Base-by-base conservation (phyloP, 2,113 vertebrate genomes). In the Campylorhamphus procurvoides region DNA sequence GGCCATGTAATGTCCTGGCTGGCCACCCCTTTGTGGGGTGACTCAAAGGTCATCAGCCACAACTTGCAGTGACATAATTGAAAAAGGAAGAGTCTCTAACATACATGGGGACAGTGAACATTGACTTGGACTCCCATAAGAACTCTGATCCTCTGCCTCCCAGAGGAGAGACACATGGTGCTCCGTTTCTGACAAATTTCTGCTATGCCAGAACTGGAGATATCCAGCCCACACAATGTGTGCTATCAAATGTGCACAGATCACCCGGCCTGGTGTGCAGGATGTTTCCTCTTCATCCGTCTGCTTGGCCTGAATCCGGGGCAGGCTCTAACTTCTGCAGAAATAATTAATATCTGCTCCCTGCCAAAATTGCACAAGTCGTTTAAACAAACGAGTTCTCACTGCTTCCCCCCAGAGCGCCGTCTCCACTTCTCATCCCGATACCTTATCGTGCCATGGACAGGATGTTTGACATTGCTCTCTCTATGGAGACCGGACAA, bases 401-500 rank as follows among this genome's bases (percentile, higher is more conserved):
- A 71, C 68, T 97, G 73, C 90, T 64, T 88, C 28, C 90, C 84
- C 49, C 46, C 82, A 69, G 47, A 88, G 77, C 69, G 49, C 40
- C 0, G 0, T 89, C 93, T 75, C 78, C 25, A 1, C 78, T 87
- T 56, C 82, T 92, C 86, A 33, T 86, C 92, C 95, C 31, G 53
- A 58, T 94, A 82, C 90, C 91, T 91, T 96, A 96, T 94, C 92
- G 35, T 95, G 89, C 93, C 35, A 28, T 0, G 13, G 81, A 76
- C 87, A 94, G 94, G 93, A 94, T 96, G 91, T 95, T 96, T 94
- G 75, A 78, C 93, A 93, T 75, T 90, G 84, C 92, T 71, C 71
- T 97, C 86, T 92, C 95, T 81, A 86, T 96, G 94, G 97, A 84
- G 93, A 97, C 95, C 1, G 1, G 63, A 94, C 89, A 93, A 92